Conservation (phyloP, 1,140 invertebrate genomes). For the Leucophenga varia region DNA sequence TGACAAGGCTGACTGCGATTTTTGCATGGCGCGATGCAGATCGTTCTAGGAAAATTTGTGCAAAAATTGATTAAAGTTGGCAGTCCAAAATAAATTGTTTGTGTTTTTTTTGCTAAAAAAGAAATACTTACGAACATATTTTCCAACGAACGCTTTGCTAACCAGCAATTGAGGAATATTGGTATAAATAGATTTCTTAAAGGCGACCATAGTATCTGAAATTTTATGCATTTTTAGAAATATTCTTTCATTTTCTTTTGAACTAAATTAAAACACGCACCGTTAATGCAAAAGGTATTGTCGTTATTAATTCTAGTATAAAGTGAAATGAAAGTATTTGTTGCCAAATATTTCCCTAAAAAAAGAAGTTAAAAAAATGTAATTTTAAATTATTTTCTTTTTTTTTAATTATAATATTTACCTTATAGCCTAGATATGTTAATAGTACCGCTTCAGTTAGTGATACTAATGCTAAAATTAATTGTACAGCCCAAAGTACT, state of each 20-base stretch:
- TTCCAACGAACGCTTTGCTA: conserved; percentile 94
- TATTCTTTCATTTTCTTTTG: neutral
- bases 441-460: conserved; percentile 89
- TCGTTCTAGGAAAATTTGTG: conserved; percentile 74
- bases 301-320: conserved; percentile 92
- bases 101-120: conserved; percentile 1
- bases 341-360: conserved; percentile 94
- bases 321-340: conserved; percentile 93
- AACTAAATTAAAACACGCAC: conserved; percentile 80
- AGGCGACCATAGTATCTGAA: conserved; percentile 85
- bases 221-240: neutral
- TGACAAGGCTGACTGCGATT: conserved; percentile 93
- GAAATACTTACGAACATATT: conserved; percentile 95
- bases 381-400: neutral
- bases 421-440: conserved; percentile 97
- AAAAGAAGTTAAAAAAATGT: conserved; percentile 38
- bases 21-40: conserved; percentile 94
- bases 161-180: conserved; percentile 97
- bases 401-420: conserved; percentile 52
- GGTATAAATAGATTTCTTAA: conserved; percentile 93
- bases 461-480: conserved; percentile 87
- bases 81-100: neutral
- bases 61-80: neutral
- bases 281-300: conserved; percentile 91
- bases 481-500: conserved; percentile 86